Conservation (phyloP, 2,797 vertebrate genomes). For the Sphenodon punctatus region DNA sequence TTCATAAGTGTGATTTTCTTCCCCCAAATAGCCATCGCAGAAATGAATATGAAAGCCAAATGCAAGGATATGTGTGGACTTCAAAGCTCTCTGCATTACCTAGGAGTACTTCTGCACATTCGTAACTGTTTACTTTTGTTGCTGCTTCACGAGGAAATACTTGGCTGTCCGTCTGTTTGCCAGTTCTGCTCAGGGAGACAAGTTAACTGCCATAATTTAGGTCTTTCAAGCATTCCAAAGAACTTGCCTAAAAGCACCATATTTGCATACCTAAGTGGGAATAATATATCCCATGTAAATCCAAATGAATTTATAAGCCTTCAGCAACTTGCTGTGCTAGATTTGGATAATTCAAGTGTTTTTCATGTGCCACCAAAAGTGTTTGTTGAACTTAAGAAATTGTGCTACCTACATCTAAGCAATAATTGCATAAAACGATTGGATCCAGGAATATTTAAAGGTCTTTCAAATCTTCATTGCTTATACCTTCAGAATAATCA, state of each 20-base stretch:
- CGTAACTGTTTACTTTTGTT: conserved; percentile 66
- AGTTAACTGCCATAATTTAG: conserved; percentile 69
- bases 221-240: conserved; percentile 63
- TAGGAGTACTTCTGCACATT: conserved; percentile 48
- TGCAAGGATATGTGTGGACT: conserved; percentile 70
- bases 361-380: conserved; percentile 62
- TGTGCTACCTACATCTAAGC: conserved; percentile 72
- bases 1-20: conserved; percentile 59
- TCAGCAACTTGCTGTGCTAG: conserved; percentile 66
- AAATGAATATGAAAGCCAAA: conserved; percentile 70
- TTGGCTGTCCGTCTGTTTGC: conserved; percentile 70
- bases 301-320: conserved; percentile 61
- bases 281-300: conserved; percentile 69
- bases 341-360: conserved; percentile 72
- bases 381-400: conserved; percentile 65
- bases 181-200: conserved; percentile 71
- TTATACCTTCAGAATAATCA: conserved; percentile 74
- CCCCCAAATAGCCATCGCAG: conserved; percentile 67
- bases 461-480: conserved; percentile 67
- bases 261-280: conserved; percentile 72
- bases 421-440: conserved; percentile 74
- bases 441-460: conserved; percentile 70
- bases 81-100: conserved; percentile 58
- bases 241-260: conserved; percentile 66
- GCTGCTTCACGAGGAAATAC: conserved; percentile 66